These are phyloP conservation scores for Drepanosiphum platanoidis DNA, from an alignment of 2,888 invertebrate species.

Conservation along the genomic window DNA sequence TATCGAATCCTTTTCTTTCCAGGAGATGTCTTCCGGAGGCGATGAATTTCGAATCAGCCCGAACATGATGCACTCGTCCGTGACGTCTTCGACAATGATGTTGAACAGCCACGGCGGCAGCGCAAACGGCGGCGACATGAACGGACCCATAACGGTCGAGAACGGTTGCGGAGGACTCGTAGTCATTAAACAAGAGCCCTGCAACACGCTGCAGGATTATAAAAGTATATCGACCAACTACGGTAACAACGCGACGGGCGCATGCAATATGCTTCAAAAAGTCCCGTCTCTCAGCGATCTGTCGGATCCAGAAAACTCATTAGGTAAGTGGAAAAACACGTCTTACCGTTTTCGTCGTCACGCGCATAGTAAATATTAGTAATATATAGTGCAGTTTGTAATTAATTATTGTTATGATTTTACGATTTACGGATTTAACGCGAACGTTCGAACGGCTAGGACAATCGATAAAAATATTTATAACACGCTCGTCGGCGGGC, in stretches of 20 bases:
- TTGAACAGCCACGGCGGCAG: conserved; percentile 8
- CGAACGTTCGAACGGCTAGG: too few species aligned
- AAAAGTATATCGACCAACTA: conserved; percentile 28
- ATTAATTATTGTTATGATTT: too few species aligned
- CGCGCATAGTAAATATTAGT: too few species aligned
- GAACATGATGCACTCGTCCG: conserved; percentile 39
- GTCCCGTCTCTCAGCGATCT: conserved; percentile 91
- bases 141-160: neutral
- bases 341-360: neutral
- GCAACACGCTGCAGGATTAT: conserved; percentile 13
- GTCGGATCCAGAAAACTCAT: conserved; percentile 87
- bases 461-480: too few species aligned
- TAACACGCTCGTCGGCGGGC: too few species aligned
- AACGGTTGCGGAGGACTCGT: conserved; percentile 38
- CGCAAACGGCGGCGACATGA: conserved; percentile 17
- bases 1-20: too few species aligned
- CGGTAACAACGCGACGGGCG: neutral
- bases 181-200: conserved; percentile 43
- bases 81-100: conserved; percentile 35
- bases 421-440: too few species aligned
- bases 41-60: conserved; percentile 42
- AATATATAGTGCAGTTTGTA: too few species aligned
- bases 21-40: conserved; percentile 50
- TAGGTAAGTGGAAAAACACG: conserved; percentile 76
- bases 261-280: conserved; percentile 71